These are phyloP conservation scores for Limnephilus lunatus DNA, from an alignment of 2,888 invertebrate genomes.

Conservation along the genomic window DNA sequence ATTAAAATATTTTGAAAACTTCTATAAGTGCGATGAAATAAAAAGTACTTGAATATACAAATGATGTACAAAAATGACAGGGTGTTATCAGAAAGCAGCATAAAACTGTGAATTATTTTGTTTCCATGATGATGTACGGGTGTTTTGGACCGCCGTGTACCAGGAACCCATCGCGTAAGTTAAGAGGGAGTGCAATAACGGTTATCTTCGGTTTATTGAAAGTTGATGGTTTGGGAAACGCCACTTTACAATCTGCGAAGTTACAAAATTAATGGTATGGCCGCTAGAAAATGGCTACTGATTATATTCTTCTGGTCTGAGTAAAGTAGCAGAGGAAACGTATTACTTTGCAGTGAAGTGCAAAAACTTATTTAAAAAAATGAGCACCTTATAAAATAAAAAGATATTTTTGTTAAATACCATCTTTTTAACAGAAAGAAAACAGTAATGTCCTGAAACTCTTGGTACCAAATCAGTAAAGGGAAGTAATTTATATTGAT, in stretches of 20 bases:
- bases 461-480: too few species aligned
- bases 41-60: too few species aligned
- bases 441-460: too few species aligned
- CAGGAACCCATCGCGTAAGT: neutral
- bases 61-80: neutral
- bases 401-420: neutral
- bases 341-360: neutral
- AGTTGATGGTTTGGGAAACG: conserved; percentile 9
- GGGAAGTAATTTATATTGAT: too few species aligned
- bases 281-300: neutral
- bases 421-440: neutral
- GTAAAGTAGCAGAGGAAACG: neutral
- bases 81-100: neutral
- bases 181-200: conserved; percentile 24
- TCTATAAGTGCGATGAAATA: neutral
- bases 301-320: neutral
- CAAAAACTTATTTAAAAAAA: neutral
- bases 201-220: conserved; percentile 33
- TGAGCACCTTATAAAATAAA: neutral
- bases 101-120: neutral
- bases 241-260: neutral
- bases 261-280: neutral
- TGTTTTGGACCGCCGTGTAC: neutral
- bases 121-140: neutral
- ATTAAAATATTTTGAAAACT: neutral